Evolutionary conservation across 2,888 invertebrate species (phyloP), one percentile per base, ranked within the genome.

Genomic region (Chaetoderma sp.): DNA sequence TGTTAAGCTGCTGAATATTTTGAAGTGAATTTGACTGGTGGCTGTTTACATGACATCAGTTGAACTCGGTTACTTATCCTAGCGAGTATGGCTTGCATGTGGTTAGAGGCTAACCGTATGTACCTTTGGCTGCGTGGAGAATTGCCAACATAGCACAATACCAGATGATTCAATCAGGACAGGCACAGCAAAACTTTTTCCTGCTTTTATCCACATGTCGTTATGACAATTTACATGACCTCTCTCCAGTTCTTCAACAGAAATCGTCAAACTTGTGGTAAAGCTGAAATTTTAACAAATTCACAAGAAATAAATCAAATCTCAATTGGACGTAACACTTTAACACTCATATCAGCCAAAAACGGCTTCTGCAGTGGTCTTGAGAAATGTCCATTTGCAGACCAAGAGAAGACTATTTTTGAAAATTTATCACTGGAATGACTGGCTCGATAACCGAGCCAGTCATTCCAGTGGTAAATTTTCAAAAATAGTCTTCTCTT

Each of bases 61-160:
- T 36, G n/a, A 36, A n/a, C 39, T 13, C 10, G 39, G 39, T 36
- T 10, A 36, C 10, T 36, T 36, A 13, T 13, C 39, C 10, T 13
- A 36, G 39, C n/a, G 10, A 36, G 39, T 36, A 13, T 10, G 10
- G 36, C 13, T 39, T 28, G 36, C 45, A 45, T 45, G 18, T 45
- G 6, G 21, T 10, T 10, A 6, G 47, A 6, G 21, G 18, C 2
- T 42, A 5, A 18, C 42, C 42, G 3, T 28, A 27, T 52, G 44
- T 70, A 86, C 87, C 81, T 86, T 86, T 21, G 85, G 84, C 36
- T 82, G 76, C 4, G 86, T 82, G 1, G 82, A 77, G 67, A 87
- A 85, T 66, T 83, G 79, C 87, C 87, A 87, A 47, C 74, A 76
- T 27, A 87, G 73, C 39, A 77, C 75, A 23, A 80, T 76, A 18